Conservation (phyloP, 2,113 vertebrate species). For the Ptilonorhynchus violaceus region DNA sequence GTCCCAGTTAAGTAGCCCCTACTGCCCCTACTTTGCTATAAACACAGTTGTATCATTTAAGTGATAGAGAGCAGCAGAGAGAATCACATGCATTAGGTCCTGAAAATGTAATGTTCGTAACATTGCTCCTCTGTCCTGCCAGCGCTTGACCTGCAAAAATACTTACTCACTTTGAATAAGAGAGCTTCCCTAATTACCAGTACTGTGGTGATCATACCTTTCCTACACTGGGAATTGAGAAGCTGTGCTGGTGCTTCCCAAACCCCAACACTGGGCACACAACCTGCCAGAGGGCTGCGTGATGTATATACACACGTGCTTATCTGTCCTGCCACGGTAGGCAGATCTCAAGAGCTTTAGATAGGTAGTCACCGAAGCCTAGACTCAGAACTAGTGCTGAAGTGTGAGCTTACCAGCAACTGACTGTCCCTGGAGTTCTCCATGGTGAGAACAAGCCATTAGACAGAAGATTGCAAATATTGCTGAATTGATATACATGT, state of each 20-base stretch:
- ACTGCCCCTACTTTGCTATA: not conserved
- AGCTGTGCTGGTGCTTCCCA: not conserved
- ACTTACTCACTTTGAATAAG: not conserved
- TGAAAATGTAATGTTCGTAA: not conserved
- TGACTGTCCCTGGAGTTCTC: not conserved
- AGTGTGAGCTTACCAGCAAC: not conserved
- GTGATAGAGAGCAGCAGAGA: not conserved
- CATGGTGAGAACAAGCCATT: not conserved
- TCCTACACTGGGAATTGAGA: not conserved
- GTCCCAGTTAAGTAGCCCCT: not conserved
- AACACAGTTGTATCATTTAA: not conserved
- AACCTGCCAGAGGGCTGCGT: not conserved
- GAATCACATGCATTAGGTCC: not conserved
- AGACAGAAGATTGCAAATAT: not conserved
- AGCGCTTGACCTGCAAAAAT: not conserved
- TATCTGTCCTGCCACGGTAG: not conserved
- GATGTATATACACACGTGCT: rapidly evolving
- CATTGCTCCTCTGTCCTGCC: not conserved
- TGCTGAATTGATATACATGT: not conserved
- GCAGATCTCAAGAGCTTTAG: not conserved
- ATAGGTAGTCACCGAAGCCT: not conserved
- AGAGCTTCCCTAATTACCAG: not conserved
- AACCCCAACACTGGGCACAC: rapidly evolving
- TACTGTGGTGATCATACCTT: not conserved
- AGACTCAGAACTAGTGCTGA: not conserved